These are phyloP conservation scores for Harpagoxenus sublaevis DNA, from an alignment of 2,888 invertebrate species.

Conservation along the genomic window DNA sequence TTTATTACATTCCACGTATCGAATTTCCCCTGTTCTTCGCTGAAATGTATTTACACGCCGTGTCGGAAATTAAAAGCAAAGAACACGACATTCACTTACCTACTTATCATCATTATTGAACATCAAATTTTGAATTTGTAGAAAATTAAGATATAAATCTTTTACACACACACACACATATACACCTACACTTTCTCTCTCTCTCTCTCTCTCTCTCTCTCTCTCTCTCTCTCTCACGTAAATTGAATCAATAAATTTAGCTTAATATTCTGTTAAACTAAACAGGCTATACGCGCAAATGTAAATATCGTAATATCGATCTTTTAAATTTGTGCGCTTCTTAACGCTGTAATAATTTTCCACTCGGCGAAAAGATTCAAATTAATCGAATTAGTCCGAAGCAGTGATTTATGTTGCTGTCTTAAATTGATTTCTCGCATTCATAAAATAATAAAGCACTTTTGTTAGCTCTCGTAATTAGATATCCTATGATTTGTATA, in stretches of 20 bases:
- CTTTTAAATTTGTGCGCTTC: neutral
- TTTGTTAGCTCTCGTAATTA: neutral
- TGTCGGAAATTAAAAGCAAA: constrained; percentile 27
- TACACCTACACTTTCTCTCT: too few relatives aligned
- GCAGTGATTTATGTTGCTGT: neutral
- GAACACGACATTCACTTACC: neutral
- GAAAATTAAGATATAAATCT: neutral
- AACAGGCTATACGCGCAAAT: neutral
- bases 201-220: neutral
- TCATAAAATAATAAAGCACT: neutral
- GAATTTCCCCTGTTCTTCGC: constrained; percentile 13
- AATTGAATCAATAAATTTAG: neutral
- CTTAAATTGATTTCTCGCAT: constrained; percentile 7
- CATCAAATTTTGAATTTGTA: neutral
- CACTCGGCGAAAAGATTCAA: neutral
- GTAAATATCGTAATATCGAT: neutral
- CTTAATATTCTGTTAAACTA: neutral
- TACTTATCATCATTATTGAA: neutral
- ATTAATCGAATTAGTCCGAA: neutral
- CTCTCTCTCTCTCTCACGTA: neutral
- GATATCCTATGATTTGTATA: neutral
- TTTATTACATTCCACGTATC: constrained; percentile 56
- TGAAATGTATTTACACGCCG: constrained; percentile 9
- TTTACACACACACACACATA: too few relatives aligned
- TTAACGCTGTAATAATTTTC: neutral